phyloP scores from a whole-genome alignment of 2,113 vertebrate species.

The Caretta caretta region DNA sequence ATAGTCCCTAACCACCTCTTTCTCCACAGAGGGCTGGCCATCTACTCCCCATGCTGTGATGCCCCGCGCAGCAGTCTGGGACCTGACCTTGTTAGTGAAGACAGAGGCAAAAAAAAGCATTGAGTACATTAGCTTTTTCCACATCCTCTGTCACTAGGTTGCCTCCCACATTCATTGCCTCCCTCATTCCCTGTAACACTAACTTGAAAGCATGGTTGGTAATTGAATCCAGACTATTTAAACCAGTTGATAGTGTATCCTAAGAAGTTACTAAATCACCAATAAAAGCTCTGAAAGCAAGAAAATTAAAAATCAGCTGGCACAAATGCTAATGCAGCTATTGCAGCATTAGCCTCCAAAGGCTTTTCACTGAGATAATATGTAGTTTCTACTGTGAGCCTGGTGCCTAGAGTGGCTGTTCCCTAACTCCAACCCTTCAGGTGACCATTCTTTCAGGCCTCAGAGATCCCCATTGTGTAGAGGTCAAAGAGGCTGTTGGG shows the following conservation, averaged over 20 bases:
- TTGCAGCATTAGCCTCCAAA: not conserved
- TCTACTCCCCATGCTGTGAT: too few species aligned
- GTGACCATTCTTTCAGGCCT: not conserved
- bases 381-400: not conserved
- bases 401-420: not conserved
- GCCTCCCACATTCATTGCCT: too few species aligned
- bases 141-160: too few species aligned
- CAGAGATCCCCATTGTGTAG: accelerated
- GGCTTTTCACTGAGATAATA: not conserved
- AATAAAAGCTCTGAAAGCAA: not conserved
- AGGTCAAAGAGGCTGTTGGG: not conserved
- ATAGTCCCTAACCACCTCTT: too few species aligned
- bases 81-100: too few species aligned
- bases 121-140: too few species aligned
- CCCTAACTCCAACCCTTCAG: accelerated
- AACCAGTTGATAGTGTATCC: not conserved
- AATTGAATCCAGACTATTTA: not conserved
- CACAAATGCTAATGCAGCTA: not conserved
- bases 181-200: too few species aligned
- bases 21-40: too few species aligned
- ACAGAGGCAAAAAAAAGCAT: too few species aligned
- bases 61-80: too few species aligned
- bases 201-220: not conserved
- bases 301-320: not conserved
- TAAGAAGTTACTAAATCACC: not conserved